phyloP scores from a whole-genome alignment of 2,888 invertebrate genomes.

The Eulithis prunata region DNA sequence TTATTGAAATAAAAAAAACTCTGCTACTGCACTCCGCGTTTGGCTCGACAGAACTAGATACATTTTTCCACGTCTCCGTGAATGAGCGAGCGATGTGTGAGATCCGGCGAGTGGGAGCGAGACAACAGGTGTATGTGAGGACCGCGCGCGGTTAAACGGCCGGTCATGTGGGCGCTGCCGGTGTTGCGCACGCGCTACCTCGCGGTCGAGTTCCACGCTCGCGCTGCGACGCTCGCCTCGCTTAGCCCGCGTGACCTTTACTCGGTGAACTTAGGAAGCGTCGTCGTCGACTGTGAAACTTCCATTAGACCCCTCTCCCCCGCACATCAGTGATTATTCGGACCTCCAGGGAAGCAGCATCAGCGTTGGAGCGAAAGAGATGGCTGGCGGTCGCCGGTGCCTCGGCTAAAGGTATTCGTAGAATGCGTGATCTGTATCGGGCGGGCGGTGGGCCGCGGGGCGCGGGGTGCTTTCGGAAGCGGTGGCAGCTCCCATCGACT shows the following conservation, averaged over 20 bases:
- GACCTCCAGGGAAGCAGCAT: conserved; percentile 67
- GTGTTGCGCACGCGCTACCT: conserved; percentile 83
- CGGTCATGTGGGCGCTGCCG: conserved; percentile 83
- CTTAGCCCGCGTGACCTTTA: conserved; percentile 82
- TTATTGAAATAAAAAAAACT: conserved; percentile 82
- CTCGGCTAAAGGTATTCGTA: conserved; percentile 82
- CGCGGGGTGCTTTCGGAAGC: conserved; percentile 81
- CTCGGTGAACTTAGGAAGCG: conserved; percentile 84
- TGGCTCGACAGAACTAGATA: conserved; percentile 83
- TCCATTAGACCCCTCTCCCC: conserved; percentile 78
- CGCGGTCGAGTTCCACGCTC: conserved; percentile 78
- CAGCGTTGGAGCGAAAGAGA: conserved; percentile 76
- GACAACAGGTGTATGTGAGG: conserved; percentile 59
- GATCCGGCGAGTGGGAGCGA: conserved; percentile 53
- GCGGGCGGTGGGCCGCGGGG: conserved; percentile 74
- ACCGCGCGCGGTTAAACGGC: conserved; percentile 72
- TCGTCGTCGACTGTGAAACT: conserved; percentile 80
- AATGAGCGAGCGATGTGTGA: conserved; percentile 55
- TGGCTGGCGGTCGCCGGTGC: conserved; percentile 71
- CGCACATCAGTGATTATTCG: conserved; percentile 62
- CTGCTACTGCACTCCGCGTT: conserved; percentile 82
- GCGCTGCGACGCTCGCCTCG: conserved; percentile 78
- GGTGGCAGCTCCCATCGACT: conserved; percentile 85
- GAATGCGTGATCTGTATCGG: conserved; percentile 85
- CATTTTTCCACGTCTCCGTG: conserved; percentile 80